A percentile compares a stretch with the other conserved stretches of the same genome.
phyloP scores from a whole-genome alignment of 2,888 invertebrate species.

The Polymixis lichenea region DNA sequence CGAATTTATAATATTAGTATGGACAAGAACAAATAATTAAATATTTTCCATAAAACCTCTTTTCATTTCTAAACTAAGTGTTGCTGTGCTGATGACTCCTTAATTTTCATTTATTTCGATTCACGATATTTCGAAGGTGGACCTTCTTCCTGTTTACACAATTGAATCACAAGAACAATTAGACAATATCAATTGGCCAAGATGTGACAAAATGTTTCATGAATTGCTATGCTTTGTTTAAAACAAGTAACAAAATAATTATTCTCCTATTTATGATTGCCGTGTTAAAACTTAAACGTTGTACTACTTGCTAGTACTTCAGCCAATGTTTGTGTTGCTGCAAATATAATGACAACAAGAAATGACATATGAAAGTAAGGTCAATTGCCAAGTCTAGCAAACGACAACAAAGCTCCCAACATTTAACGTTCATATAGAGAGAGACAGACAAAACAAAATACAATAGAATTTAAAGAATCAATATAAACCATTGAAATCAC shows the following conservation, averaged over 20 bases:
- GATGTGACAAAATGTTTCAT: not conserved
- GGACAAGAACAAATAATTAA: not conserved
- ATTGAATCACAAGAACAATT: conserved; percentile 3
- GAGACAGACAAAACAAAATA: conserved; percentile 8
- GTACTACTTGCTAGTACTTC: conserved; percentile 14
- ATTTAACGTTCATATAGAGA: not conserved
- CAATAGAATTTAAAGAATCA: conserved; percentile 39
- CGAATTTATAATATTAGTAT: too few relatives aligned
- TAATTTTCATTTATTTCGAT: not conserved
- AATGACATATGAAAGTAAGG: conserved; percentile 33
- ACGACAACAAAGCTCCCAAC: conserved; percentile 3
- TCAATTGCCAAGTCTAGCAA: conserved; percentile 29
- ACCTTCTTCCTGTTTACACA: conserved; percentile 9
- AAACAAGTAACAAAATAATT: conserved; percentile 3
- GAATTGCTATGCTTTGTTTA: not conserved
- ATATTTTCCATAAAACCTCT: not conserved
- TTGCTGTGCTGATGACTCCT: not conserved
- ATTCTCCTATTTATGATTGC: conserved; percentile 15
- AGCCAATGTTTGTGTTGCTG: conserved; percentile 15
- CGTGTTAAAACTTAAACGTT: not conserved
- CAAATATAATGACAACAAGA: conserved; percentile 20
- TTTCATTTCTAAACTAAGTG: conserved; percentile 4
- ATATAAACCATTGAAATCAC: conserved; percentile 35
- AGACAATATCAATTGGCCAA: not conserved
- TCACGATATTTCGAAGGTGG: conserved; percentile 4